These are phyloP conservation scores for Sebastes iracundus DNA, from an alignment of 2,797 vertebrate species.

Conservation along the genomic window DNA sequence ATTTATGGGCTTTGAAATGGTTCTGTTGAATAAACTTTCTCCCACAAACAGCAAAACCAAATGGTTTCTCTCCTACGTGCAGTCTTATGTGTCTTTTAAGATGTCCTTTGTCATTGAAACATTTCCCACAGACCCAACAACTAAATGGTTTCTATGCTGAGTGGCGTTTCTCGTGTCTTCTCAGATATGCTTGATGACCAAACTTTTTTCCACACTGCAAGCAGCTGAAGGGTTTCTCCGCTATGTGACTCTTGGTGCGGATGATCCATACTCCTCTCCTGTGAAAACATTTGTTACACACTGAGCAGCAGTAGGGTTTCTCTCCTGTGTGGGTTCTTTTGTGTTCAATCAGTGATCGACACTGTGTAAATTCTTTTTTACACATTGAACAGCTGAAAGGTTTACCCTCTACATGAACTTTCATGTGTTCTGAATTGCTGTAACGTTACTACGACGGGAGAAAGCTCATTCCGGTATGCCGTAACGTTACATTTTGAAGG, in stretches of 20 bases:
- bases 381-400: neutral
- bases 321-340: neutral
- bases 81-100: neutral
- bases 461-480: too few species aligned
- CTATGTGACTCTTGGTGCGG: neutral
- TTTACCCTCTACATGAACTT: neutral
- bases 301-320: neutral
- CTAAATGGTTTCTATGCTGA: neutral
- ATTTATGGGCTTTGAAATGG: neutral
- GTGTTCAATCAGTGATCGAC: neutral
- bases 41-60: neutral
- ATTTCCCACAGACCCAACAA: neutral
- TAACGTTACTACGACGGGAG: too few species aligned
- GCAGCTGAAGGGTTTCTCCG: neutral
- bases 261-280: neutral
- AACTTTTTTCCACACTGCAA: neutral
- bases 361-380: neutral
- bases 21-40: neutral
- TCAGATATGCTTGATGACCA: neutral
- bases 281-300: neutral
- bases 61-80: neutral
- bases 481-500: too few species aligned
- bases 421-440: too few species aligned
- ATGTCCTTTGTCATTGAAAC: neutral
- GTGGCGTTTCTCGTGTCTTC: neutral